Conservation (phyloP, 2,797 vertebrate genomes). For the Fratercula arctica region DNA sequence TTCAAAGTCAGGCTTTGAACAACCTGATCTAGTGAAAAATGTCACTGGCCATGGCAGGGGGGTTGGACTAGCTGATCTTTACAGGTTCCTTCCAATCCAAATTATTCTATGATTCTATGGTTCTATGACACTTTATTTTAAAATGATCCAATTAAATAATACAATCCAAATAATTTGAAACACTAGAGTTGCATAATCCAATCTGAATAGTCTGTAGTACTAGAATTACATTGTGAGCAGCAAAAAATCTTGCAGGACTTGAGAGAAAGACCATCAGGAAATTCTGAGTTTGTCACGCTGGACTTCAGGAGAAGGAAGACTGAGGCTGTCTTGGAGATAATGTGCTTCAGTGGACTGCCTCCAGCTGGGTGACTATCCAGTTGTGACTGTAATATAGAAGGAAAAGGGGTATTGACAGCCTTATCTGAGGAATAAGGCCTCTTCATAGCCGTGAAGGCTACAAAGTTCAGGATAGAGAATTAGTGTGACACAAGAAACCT, state of each 20-base stretch:
- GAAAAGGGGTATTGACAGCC: not conserved
- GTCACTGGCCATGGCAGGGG: not conserved
- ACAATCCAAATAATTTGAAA: not conserved
- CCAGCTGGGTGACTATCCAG: not conserved
- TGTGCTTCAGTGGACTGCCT: not conserved
- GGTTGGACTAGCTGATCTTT: not conserved
- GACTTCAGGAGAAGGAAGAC: not conserved
- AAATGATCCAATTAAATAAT: not conserved
- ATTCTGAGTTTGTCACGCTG: not conserved
- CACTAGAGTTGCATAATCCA: not conserved
- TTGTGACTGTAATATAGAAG: not conserved
- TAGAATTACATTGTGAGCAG: not conserved
- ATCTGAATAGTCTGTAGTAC: not conserved
- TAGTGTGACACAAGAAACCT: not conserved
- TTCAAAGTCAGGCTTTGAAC: not conserved
- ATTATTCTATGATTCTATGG: not conserved
- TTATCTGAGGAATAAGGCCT: not conserved
- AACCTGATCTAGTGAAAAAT: not conserved
- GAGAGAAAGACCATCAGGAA: not conserved
- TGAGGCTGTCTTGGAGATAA: not conserved
- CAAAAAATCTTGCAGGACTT: not conserved
- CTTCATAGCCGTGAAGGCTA: not conserved
- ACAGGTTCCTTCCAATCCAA: not conserved
- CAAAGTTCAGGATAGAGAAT: not conserved
- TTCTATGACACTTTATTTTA: not conserved